A percentile compares a stretch with the other conserved stretches of the same genome.
Evolutionary conservation across 2,888 invertebrate species (phyloP).

Genomic region (Morpho helenor): DNA sequence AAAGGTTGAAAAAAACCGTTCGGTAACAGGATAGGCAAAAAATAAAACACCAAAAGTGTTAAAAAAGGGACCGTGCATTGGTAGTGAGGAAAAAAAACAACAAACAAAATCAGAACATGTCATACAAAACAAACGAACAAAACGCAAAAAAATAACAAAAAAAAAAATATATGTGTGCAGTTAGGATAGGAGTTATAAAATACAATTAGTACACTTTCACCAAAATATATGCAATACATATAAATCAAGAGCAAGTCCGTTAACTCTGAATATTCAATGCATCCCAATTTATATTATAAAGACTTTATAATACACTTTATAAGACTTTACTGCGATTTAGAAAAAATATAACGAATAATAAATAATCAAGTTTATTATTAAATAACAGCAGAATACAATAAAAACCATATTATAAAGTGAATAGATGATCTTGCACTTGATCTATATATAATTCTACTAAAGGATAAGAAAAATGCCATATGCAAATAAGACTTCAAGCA

Average conservation of each 20-base stretch:
- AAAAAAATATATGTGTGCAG: constrained; percentile 55
- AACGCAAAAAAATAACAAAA: constrained; percentile 52
- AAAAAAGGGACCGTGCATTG: constrained; percentile 70
- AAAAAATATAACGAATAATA: neutral
- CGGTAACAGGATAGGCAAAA: constrained; percentile 57
- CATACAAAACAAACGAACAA: constrained; percentile 64
- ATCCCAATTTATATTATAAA: neutral
- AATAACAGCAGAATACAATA: too few relatives aligned
- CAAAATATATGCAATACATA: constrained; percentile 50
- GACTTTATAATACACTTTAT: neutral
- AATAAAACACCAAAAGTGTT: constrained; percentile 68
- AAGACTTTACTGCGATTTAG: neutral
- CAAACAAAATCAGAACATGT: constrained; percentile 76
- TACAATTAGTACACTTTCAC: constrained; percentile 71
- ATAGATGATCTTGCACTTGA: constrained; percentile 55
- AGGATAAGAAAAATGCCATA: constrained; percentile 46
- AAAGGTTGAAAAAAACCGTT: constrained; percentile 63
- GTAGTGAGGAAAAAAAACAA: constrained; percentile 74
- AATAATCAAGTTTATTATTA: too few relatives aligned
- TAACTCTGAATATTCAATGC: too few relatives aligned
- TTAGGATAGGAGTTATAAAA: constrained; percentile 70
- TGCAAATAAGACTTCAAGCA: constrained; percentile 56
- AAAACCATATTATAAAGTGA: neutral
- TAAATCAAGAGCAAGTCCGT: constrained; percentile 59
- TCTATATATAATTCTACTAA: constrained; percentile 52